Evolutionary conservation across 2,797 vertebrate species (phyloP).

Genomic region (Manis pentadactyla): DNA sequence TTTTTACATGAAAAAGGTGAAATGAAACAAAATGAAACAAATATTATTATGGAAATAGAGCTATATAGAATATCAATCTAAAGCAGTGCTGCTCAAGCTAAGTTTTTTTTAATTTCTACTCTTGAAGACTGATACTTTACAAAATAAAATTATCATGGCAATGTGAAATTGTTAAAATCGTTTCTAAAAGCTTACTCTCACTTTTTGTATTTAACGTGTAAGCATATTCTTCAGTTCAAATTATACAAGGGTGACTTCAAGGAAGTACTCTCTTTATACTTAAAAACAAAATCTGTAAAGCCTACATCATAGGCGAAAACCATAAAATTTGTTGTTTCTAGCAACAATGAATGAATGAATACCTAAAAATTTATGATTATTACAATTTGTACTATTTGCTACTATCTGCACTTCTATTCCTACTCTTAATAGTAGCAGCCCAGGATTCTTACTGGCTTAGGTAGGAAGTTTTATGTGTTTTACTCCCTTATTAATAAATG

Average conservation of each 20-base stretch:
- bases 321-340: not conserved
- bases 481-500: not conserved
- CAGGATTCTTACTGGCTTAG: not conserved
- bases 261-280: not conserved
- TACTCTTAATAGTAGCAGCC: not conserved
- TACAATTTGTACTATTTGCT: not conserved
- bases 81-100: not conserved
- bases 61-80: not conserved
- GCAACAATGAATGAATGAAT: not conserved
- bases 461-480: not conserved
- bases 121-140: not conserved
- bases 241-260: not conserved
- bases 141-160: not conserved
- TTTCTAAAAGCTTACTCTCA: not conserved
- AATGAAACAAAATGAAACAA: not conserved
- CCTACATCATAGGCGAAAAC: not conserved
- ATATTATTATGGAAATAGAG: not conserved
- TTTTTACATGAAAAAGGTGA: not conserved
- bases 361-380: not conserved
- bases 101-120: not conserved
- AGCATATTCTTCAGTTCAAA: conserved; percentile 35
- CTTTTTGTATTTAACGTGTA: not conserved
- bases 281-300: not conserved
- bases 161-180: not conserved
- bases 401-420: not conserved